Evolutionary conservation across 2,888 invertebrate species (phyloP), one percentile per base, ranked within the genome.

Genomic region (Therioaphis trifolii): DNA sequence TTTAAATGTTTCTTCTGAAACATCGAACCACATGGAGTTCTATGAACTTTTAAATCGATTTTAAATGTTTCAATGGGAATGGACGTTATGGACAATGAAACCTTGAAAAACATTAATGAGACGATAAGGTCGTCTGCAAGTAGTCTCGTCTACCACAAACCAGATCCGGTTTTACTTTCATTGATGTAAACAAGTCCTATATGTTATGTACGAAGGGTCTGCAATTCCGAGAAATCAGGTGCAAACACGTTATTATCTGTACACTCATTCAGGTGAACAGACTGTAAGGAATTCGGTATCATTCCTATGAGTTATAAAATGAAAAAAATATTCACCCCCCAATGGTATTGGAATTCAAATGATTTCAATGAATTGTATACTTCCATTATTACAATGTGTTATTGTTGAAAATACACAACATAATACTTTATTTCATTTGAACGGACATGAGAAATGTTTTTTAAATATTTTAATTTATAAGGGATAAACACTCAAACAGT

Each of bases 141-240:
- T 58, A 82, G 72, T 63, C 80, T 82, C 61, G 72, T 72, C 80
- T 72, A 71, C 71, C 58, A 35, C 21, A 35, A 24, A 12, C 29
- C 49, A 18, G 49, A 82, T 82, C 80, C 80, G 80, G 80, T 82
- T 82, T 82, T 71, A 82, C 80, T 82, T 82, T 82, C 80, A 82
- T 82, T 82, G 80, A 82, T 82, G 72, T 72, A 82, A 82, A 82
- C 80, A 82, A 82, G 80, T 80, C 61, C 43, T 61, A n/a, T n/a
- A n/a, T 71, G 21, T 77, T 35, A 46, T 72, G 49, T 35, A 72
- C 61, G 61, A 82, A 82, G 80, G 80, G 80, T 71, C 80, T 71
- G 72, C 72, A 24, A 82, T 82, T 49, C 72, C 61, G 61, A 72
- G 46, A 80, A 72, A 80, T 80, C 72, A 27, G 79, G 58, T 79